Percentiles rank a stretch among this genome's conserved stretches.
Evolutionary conservation across 2,888 invertebrate species (phyloP).

Genomic region (Protodeltote pygarga): DNA sequence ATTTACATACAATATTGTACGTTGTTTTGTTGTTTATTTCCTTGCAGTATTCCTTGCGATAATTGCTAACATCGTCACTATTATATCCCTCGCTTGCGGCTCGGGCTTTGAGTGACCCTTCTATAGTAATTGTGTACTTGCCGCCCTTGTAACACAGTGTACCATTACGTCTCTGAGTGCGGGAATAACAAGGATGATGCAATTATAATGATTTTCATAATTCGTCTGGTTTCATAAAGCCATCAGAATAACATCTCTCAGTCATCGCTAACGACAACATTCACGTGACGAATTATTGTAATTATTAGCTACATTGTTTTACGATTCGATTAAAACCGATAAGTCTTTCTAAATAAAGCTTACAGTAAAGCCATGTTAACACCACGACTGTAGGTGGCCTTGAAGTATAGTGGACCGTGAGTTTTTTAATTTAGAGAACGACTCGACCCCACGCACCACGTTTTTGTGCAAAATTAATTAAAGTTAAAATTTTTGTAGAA

Average conservation of each 20-base stretch:
- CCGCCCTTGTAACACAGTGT: no score
- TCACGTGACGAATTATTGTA: slow-evolving; percentile 13
- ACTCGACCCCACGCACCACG: background rate
- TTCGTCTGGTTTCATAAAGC: background rate
- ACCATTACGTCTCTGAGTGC: no score
- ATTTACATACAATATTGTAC: no score
- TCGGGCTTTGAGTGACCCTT: no score
- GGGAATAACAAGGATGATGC: slow-evolving; percentile 9
- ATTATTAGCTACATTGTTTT: slow-evolving; percentile 2
- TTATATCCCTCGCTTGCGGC: no score
- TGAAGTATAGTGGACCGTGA: slow-evolving; percentile 2
- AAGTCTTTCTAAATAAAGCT: slow-evolving; percentile 3
- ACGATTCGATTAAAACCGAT: slow-evolving; percentile 8
- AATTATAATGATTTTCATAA: background rate
- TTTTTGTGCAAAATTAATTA: background rate
- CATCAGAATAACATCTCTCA: slow-evolving; percentile 29
- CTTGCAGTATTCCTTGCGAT: no score
- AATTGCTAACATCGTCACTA: no score
- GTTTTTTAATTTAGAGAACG: slow-evolving; percentile 7
- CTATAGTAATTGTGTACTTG: no score
- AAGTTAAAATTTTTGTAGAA: background rate
- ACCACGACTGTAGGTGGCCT: background rate
- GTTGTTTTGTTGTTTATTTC: no score
- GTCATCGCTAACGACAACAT: slow-evolving; percentile 11
- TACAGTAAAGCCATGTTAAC: background rate